phyloP scores from a whole-genome alignment of 2,113 vertebrate genomes.

The Cacatua alba region DNA sequence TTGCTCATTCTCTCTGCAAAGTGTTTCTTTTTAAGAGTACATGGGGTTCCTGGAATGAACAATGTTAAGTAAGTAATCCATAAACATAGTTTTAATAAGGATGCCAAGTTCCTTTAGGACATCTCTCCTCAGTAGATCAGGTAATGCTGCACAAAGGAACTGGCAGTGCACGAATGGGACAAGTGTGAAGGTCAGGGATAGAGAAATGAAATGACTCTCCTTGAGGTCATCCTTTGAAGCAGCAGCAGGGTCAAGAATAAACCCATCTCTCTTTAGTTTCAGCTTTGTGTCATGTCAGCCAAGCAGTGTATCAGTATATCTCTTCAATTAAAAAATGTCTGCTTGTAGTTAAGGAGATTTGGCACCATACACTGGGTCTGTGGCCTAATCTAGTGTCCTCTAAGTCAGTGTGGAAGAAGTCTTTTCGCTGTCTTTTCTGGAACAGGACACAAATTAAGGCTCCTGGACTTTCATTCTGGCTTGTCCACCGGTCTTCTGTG shows the following conservation, averaged over 20 bases:
- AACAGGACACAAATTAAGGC: not conserved
- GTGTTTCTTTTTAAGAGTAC: not conserved
- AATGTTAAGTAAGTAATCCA: not conserved
- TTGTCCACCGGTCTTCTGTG: not conserved
- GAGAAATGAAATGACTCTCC: not conserved
- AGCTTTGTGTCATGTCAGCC: not conserved
- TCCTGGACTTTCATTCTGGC: not conserved
- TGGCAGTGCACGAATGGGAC: not conserved
- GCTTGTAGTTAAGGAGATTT: not conserved
- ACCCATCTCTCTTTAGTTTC: not conserved
- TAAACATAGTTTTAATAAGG: not conserved
- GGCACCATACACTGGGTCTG: not conserved
- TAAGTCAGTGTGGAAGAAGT: not conserved
- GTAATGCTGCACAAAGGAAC: not conserved
- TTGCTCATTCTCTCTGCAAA: not conserved
- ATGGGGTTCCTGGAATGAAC: not conserved
- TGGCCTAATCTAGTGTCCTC: not conserved
- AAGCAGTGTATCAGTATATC: not conserved
- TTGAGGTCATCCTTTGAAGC: not conserved
- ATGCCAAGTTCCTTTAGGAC: not conserved
- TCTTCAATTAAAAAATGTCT: accelerated
- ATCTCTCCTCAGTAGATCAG: not conserved
- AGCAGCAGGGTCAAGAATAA: not conserved
- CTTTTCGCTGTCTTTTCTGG: not conserved
- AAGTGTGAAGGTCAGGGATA: not conserved